phyloP scores from a whole-genome alignment of 2,113 vertebrate genomes.

The Plectropomus leopardus region DNA sequence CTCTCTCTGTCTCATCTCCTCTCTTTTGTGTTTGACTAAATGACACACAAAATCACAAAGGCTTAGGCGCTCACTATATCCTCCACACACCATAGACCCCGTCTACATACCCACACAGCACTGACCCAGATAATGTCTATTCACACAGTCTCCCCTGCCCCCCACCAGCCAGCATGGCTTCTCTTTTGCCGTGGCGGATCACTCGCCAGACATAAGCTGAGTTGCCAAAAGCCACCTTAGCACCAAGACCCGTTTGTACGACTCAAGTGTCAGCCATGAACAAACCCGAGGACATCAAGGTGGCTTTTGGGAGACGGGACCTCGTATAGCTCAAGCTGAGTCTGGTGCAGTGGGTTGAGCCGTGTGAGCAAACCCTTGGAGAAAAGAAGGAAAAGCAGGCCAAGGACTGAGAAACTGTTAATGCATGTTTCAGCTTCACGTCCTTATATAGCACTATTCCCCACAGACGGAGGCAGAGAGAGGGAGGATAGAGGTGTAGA shows the following conservation, averaged over 20 bases:
- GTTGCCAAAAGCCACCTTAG: constrained; percentile 48
- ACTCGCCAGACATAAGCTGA: constrained; percentile 30
- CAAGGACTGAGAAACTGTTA: constrained; percentile 75
- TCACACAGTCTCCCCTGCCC: constrained; percentile 42
- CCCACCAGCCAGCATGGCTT: constrained; percentile 24
- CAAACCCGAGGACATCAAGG: constrained; percentile 23
- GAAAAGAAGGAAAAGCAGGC: constrained; percentile 69
- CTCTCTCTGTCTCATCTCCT: constrained; percentile 53
- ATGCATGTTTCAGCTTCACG: constrained; percentile 73
- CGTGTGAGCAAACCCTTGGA: constrained; percentile 52
- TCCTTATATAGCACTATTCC: constrained; percentile 76
- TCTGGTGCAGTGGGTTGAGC: constrained; percentile 63
- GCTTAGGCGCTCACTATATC: constrained; percentile 59
- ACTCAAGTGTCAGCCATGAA: constrained; percentile 21
- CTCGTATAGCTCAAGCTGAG: constrained; percentile 31
- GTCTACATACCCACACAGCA: constrained; percentile 65
- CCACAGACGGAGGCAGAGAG: constrained; percentile 38
- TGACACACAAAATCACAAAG: constrained; percentile 73
- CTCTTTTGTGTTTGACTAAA: constrained; percentile 73
- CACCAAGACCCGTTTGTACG: constrained; percentile 9
- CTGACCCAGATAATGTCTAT: constrained; percentile 79
- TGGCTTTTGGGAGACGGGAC: constrained; percentile 24
- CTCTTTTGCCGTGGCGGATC: constrained; percentile 38
- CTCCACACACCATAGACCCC: constrained; percentile 54
- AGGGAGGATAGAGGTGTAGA: constrained; percentile 46